Evolutionary conservation across 2,113 vertebrate species (phyloP), one percentile per base, ranked within the genome.

Genomic region (Hemiprocne comata): DNA sequence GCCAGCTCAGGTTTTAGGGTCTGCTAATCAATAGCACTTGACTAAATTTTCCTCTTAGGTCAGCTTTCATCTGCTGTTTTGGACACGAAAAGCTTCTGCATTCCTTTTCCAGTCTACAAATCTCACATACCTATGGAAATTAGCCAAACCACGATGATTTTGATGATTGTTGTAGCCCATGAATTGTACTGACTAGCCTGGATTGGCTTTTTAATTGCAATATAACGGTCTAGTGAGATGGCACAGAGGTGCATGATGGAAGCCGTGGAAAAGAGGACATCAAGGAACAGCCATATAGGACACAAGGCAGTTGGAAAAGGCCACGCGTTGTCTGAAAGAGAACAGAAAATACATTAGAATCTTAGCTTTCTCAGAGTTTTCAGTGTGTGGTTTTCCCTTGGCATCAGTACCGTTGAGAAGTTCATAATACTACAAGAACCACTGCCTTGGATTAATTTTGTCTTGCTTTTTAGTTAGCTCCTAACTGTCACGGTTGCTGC

Each of bases 231-330:
- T 77, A 99, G 98, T 29, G 99, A 99, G 97, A 99, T 99, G 97
- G 99, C 99, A 53, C 99, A 99, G 74, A 99, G 98, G 81, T 99
- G 99, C 99, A 99, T 99, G 96, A 99, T 99, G 93, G 99, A 99
- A 40, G 99, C 99, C 10, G 99, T 99, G 85, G 99, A 99, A 96
- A 99, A 99, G 91, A 99, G 98, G 94, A 99, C 99, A 5, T 99
- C 99, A n/a, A 99, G 98, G 96, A 99, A 99, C 94, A 99, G 97
- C 99, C 99, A 99, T 91, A 99, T 98, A 8, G 99, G 99, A 87
- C 99, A 99, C 76, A 99, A 97, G 84, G 98, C 98, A 33, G 98
- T 97, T 28, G 99, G 99, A 74, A 99, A 97, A 92, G 99, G 99
- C 99, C 99, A 99, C n/a, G 69, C 95, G 17, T 98, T 98, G 95